phyloP scores from a whole-genome alignment of 1,140 invertebrate species.

The Zaprionus africanus region DNA sequence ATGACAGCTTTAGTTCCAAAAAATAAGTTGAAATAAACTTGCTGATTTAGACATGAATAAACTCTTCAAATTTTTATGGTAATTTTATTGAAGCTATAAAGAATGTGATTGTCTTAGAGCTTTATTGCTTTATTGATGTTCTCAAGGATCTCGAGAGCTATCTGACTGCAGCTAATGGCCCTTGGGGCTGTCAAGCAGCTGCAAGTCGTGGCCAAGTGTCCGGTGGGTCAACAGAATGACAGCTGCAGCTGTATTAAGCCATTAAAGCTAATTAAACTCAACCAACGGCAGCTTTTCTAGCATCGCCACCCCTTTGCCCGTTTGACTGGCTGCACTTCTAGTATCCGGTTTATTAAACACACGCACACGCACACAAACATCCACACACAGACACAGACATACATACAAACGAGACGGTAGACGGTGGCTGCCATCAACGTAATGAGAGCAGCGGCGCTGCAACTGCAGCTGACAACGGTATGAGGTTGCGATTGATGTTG shows the following conservation, averaged over 20 bases:
- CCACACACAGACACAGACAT: too few species aligned
- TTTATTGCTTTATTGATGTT: slow-evolving; percentile 1
- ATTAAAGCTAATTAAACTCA: slow-evolving; percentile 76
- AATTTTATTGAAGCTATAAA: not conserved
- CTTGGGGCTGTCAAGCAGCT: slow-evolving; percentile 7
- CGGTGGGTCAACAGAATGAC: slow-evolving; percentile 14
- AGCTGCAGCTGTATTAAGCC: slow-evolving; percentile 55
- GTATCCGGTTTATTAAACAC: slow-evolving; percentile 62
- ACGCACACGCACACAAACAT: slow-evolving; percentile 41
- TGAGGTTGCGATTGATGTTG: slow-evolving; percentile 70
- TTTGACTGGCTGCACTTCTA: slow-evolving; percentile 11
- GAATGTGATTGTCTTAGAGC: not conserved
- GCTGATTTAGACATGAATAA: not conserved
- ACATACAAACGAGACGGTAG: too few species aligned
- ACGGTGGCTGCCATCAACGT: slow-evolving; percentile 38
- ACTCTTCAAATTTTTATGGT: not conserved
- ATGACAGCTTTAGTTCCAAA: too few species aligned
- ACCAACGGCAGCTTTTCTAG: slow-evolving; percentile 1
- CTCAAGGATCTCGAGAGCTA: not conserved
- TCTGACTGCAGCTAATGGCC: slow-evolving; percentile 4
- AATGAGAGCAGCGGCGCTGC: slow-evolving; percentile 57
- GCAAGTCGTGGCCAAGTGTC: not conserved
- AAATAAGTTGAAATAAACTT: not conserved
- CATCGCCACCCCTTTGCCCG: not conserved
- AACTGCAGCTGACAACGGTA: slow-evolving; percentile 46